Evolutionary conservation across 2,888 invertebrate genomes (phyloP).

Genomic region (Punctoribates punctum): DNA sequence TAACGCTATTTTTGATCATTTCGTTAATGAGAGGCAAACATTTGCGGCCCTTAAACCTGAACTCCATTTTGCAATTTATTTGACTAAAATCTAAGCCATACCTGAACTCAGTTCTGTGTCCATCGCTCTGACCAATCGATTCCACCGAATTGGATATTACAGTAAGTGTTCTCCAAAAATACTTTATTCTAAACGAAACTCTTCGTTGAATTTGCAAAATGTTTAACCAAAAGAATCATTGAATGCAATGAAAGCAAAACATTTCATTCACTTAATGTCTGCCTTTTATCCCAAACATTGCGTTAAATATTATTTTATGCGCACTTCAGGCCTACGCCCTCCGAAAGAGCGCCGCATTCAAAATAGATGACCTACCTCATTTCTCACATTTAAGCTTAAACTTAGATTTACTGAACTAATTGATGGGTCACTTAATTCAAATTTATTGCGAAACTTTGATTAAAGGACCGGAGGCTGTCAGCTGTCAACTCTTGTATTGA

Average conservation of each 20-base stretch:
- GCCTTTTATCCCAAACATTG: too few species aligned
- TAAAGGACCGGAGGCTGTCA: too few species aligned
- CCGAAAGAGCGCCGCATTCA: not conserved
- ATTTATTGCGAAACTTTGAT: too few species aligned
- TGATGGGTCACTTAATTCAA: too few species aligned
- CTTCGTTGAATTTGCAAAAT: too few species aligned
- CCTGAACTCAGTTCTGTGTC: not conserved
- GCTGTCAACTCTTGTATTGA: too few species aligned
- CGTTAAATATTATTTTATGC: not conserved
- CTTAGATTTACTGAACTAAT: too few species aligned
- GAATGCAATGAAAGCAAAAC: not conserved
- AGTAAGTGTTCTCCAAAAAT: not conserved
- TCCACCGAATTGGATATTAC: not conserved
- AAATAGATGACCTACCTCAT: not conserved
- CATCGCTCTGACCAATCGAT: not conserved
- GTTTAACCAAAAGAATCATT: not conserved
- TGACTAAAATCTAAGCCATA: not conserved
- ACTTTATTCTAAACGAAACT: not conserved
- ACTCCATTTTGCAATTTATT: not conserved
- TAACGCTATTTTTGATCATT: too few species aligned
- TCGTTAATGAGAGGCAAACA: too few species aligned
- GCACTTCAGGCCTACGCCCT: constrained; percentile 5
- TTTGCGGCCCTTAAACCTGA: not conserved
- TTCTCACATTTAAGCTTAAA: not conserved
- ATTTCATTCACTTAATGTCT: too few species aligned